phyloP scores from a whole-genome alignment of 2,888 invertebrate genomes.

The Eudemis profundana region DNA sequence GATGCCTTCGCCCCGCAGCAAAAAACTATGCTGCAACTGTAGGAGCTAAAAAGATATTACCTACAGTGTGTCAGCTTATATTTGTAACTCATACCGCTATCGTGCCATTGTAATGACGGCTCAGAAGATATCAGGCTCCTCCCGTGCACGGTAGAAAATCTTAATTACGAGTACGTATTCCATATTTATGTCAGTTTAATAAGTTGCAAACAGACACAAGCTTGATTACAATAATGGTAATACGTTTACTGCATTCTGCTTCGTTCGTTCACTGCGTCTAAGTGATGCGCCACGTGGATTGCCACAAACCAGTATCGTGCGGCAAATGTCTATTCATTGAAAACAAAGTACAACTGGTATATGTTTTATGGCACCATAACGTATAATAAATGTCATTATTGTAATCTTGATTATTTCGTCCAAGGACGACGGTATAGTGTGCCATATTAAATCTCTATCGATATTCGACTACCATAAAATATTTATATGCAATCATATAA shows the following conservation, averaged over 20 bases:
- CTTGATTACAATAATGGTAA: conserved; percentile 34
- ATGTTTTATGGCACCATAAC: conserved; percentile 7
- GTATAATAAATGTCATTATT: conserved; percentile 5
- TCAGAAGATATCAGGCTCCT: too few relatives aligned
- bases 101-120: too few relatives aligned
- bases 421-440: too few relatives aligned
- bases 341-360: conserved; percentile 5
- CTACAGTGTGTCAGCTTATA: too few relatives aligned
- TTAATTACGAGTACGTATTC: neutral
- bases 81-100: too few relatives aligned
- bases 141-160: too few relatives aligned
- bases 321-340: neutral
- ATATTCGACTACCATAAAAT: too few relatives aligned
- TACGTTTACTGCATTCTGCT: conserved; percentile 29
- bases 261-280: conserved; percentile 32
- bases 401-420: neutral
- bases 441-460: too few relatives aligned
- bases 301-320: conserved; percentile 23
- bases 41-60: too few relatives aligned
- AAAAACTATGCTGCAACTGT: too few relatives aligned
- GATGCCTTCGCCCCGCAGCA: too few relatives aligned
- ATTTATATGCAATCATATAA: too few relatives aligned
- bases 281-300: conserved; percentile 24
- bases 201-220: conserved; percentile 3
- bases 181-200: neutral